Evolutionary conservation across 2,113 vertebrate species (phyloP).

Genomic region (Engystomops pustulosus): DNA sequence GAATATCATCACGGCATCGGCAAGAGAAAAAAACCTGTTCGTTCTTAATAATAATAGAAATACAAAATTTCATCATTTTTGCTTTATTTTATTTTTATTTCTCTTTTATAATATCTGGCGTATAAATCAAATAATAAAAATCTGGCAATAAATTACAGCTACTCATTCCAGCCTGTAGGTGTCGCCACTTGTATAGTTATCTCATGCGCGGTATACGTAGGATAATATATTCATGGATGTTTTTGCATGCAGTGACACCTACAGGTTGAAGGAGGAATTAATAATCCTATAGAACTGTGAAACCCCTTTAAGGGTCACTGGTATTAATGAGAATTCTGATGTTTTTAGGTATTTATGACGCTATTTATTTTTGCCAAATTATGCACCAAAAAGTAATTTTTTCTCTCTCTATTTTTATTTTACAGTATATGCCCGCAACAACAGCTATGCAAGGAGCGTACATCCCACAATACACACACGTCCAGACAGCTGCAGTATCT

Average conservation of each 20-base stretch:
- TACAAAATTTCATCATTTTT: too few relatives aligned
- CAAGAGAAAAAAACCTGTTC: constrained; percentile 11
- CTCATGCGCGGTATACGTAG: too few relatives aligned
- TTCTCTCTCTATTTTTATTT: constrained; percentile 12
- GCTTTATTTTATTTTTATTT: neutral
- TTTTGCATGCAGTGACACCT: constrained; percentile 12
- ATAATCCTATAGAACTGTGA: neutral
- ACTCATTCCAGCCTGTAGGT: neutral
- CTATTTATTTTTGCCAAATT: too few relatives aligned
- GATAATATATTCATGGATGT: neutral
- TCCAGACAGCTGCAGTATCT: constrained; percentile 86
- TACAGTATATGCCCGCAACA: constrained; percentile 92
- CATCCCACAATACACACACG: constrained; percentile 91
- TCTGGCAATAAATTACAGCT: too few relatives aligned
- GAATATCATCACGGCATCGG: neutral
- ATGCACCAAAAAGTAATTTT: constrained; percentile 15
- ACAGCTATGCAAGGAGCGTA: constrained; percentile 95
- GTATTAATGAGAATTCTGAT: too few relatives aligned
- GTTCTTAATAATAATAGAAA: too few relatives aligned
- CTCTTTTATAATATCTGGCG: neutral
- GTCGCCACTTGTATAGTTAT: too few relatives aligned
- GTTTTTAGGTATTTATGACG: too few relatives aligned
- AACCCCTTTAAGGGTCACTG: too few relatives aligned
- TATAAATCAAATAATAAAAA: too few relatives aligned
- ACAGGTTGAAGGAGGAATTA: neutral